phyloP scores from a whole-genome alignment of 2,113 vertebrate species.

The Ceyx cyanopectus region DNA sequence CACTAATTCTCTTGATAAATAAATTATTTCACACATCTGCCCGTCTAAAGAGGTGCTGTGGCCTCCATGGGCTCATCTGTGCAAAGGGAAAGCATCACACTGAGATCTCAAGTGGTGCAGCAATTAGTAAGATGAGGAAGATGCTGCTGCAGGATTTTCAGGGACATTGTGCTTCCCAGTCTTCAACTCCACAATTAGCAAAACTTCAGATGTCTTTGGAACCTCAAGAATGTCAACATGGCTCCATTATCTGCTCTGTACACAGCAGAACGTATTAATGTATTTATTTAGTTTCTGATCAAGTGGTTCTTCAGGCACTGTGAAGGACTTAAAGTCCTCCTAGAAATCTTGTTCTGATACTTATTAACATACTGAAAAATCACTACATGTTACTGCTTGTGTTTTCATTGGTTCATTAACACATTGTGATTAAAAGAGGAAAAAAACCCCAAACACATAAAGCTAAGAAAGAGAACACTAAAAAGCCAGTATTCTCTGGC shows the following conservation, averaged over 20 bases:
- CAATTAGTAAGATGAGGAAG: conserved; percentile 79
- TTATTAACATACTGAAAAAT: conserved; percentile 69
- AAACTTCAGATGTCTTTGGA: conserved; percentile 77
- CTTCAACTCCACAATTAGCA: conserved; percentile 79
- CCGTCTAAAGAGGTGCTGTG: conserved; percentile 67
- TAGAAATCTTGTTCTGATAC: conserved; percentile 66
- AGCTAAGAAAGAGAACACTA: not conserved
- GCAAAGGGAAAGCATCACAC: conserved; percentile 65
- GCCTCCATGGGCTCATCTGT: conserved; percentile 69
- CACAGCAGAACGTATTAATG: conserved; percentile 71
- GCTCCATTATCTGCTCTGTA: conserved; percentile 75
- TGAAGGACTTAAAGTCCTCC: conserved; percentile 74
- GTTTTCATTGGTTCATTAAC: conserved; percentile 28
- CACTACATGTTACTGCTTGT: conserved; percentile 34
- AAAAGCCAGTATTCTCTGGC: not conserved
- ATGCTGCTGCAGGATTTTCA: conserved; percentile 72
- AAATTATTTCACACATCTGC: conserved; percentile 75
- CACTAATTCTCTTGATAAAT: conserved; percentile 39
- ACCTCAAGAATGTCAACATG: conserved; percentile 82
- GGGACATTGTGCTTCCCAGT: conserved; percentile 79
- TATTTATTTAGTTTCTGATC: conserved; percentile 70
- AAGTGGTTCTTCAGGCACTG: conserved; percentile 74
- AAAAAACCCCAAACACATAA: not conserved
- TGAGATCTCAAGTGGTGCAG: conserved; percentile 77
- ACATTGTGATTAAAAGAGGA: not conserved